Conservation (phyloP, 1,140 invertebrate species). For the Penaeus indicus region DNA sequence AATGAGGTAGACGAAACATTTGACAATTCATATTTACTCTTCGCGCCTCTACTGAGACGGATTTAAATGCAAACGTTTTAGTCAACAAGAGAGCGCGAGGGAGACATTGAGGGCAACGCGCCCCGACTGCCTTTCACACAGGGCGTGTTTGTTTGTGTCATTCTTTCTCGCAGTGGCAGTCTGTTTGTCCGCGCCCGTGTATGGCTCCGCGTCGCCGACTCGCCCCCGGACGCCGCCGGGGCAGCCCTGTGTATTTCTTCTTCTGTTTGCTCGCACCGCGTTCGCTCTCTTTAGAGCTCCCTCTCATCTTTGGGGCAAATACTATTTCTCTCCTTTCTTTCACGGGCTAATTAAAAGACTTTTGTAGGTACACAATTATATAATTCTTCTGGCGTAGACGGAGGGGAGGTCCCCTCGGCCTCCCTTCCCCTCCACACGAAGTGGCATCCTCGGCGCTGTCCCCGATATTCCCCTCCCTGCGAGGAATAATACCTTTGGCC, state of each 20-base stretch:
- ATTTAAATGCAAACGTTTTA: not conserved
- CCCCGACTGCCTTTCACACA: not conserved
- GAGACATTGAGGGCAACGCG: constrained; percentile 7
- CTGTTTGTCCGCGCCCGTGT: too few species aligned
- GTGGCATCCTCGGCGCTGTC: too few species aligned
- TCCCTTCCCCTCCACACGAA: not conserved
- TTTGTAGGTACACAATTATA: too few species aligned
- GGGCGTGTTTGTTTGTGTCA: not conserved
- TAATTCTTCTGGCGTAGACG: too few species aligned
- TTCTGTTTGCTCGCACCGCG: not conserved
- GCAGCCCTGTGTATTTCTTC: not conserved
- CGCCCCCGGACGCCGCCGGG: too few species aligned
- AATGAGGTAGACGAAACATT: constrained; percentile 33
- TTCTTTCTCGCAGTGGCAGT: too few species aligned
- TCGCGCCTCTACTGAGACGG: constrained; percentile 23
- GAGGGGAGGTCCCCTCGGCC: not conserved
- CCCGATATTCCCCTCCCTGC: not conserved
- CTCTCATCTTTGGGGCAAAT: not conserved
- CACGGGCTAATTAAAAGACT: too few species aligned
- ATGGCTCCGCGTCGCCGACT: too few species aligned
- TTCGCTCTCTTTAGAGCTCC: constrained; percentile 11
- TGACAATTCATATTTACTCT: constrained; percentile 47
- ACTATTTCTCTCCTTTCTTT: too few species aligned
- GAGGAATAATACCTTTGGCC: too few species aligned
- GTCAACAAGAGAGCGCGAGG: constrained; percentile 31